These are phyloP conservation scores for Drosophila recens DNA, from an alignment of 2,888 invertebrate genomes.

Conservation along the genomic window DNA sequence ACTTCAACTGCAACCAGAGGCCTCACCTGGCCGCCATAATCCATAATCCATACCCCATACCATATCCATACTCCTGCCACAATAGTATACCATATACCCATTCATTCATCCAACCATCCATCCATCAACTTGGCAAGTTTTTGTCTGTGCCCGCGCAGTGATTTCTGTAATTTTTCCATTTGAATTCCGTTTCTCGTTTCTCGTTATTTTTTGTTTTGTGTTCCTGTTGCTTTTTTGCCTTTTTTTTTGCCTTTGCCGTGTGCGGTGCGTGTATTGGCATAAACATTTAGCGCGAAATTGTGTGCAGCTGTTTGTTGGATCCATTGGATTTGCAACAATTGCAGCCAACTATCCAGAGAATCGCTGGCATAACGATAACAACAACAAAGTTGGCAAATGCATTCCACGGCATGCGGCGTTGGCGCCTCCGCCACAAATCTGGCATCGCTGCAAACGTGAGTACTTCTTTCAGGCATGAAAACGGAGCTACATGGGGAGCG, in stretches of 20 bases:
- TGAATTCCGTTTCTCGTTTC: not conserved
- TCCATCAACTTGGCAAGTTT: not conserved
- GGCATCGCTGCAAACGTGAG: constrained; percentile 74
- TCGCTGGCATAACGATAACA: constrained; percentile 43
- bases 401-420: constrained; percentile 83
- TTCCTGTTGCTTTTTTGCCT: constrained; percentile 7
- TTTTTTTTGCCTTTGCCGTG: constrained; percentile 24
- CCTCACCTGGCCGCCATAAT: constrained; percentile 14
- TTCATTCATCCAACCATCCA: constrained; percentile 12
- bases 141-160: constrained; percentile 24
- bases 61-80: not conserved
- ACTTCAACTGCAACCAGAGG: not conserved
- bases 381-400: constrained; percentile 71
- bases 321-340: constrained; percentile 40
- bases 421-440: constrained; percentile 77
- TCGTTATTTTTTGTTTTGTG: constrained; percentile 3
- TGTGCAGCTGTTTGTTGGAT: constrained; percentile 36
- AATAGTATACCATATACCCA: not conserved
- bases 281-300: constrained; percentile 44
- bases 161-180: constrained; percentile 7
- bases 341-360: constrained; percentile 20
- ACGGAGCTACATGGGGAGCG: constrained; percentile 2
- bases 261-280: constrained; percentile 46
- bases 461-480: constrained; percentile 26
- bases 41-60: not conserved